Conservation (phyloP, 2,888 invertebrate genomes). For the Caenorhabditis sinica region DNA sequence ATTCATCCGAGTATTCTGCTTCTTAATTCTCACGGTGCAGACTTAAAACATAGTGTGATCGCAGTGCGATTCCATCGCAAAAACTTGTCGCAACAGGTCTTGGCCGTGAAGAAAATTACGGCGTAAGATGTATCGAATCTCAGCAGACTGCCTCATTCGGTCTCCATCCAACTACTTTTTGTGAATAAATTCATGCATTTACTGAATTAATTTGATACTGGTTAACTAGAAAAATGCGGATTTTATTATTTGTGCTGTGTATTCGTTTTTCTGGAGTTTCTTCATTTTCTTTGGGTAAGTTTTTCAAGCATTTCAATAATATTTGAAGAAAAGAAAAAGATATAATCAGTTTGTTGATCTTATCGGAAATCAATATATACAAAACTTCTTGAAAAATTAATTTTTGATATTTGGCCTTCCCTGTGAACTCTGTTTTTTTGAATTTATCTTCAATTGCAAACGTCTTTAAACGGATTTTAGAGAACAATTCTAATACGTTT, state of each 20-base stretch:
- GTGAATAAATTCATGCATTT: conserved; percentile 40
- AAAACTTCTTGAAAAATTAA: too few relatives aligned
- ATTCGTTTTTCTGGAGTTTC: conserved; percentile 4
- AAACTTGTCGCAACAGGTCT: conserved; percentile 68
- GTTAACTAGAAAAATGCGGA: neutral
- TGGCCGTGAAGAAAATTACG: conserved; percentile 58
- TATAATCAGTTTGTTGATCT: too few relatives aligned
- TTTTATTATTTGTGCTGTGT: conserved; percentile 5
- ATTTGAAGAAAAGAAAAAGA: too few relatives aligned
- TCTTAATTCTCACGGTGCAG: conserved; percentile 37
- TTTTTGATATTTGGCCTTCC: too few relatives aligned
- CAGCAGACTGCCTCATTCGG: conserved; percentile 25
- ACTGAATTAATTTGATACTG: conserved; percentile 27
- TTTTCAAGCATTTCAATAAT: neutral
- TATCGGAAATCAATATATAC: too few relatives aligned
- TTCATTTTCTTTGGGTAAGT: conserved; percentile 21
- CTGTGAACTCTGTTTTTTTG: too few relatives aligned
- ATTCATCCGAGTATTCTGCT: neutral
- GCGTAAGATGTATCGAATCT: conserved; percentile 61
- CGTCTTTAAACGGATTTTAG: too few relatives aligned
- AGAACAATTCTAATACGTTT: too few relatives aligned
- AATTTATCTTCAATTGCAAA: too few relatives aligned
- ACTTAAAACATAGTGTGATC: conserved; percentile 52
- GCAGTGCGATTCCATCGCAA: conserved; percentile 55
- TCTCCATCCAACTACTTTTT: conserved; percentile 44